These are phyloP conservation scores for Buathra laborator DNA, from an alignment of 2,888 invertebrate genomes.

Conservation along the genomic window DNA sequence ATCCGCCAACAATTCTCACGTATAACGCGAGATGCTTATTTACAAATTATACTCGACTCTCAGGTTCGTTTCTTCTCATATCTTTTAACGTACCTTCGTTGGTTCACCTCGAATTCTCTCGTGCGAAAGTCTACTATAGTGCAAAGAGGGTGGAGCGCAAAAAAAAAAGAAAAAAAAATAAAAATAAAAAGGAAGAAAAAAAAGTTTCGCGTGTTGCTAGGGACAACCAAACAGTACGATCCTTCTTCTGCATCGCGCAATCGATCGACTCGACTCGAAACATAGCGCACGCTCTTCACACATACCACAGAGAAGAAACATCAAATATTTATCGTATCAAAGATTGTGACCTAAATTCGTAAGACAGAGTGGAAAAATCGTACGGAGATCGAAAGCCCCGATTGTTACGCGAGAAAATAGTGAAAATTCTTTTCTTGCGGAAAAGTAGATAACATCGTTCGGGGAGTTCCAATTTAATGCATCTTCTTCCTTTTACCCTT, in stretches of 20 bases:
- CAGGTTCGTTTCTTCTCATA: not conserved
- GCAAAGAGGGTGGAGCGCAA: conserved; percentile 28
- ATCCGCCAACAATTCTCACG: not conserved
- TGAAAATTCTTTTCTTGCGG: conserved; percentile 38
- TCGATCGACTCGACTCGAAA: conserved; percentile 52
- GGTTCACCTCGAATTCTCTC: not conserved
- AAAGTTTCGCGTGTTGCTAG: conserved; percentile 56
- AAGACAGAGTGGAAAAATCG: conserved; percentile 31
- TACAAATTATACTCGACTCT: conserved; percentile 15
- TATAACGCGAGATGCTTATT: not conserved
- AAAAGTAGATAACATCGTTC: conserved; percentile 62
- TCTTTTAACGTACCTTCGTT: conserved; percentile 20
- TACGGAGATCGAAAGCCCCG: conserved; percentile 36
- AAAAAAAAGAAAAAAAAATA: not conserved
- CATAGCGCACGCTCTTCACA: not conserved
- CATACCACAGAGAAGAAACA: conserved; percentile 47
- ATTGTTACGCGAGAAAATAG: conserved; percentile 35
- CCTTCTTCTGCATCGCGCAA: conserved; percentile 44
- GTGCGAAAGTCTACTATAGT: not conserved
- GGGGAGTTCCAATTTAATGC: conserved; percentile 67
- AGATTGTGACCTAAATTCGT: conserved; percentile 49
- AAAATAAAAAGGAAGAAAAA: conserved; percentile 30
- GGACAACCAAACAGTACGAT: conserved; percentile 58
- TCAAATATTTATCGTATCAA: conserved; percentile 14
- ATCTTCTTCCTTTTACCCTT: conserved; percentile 54